phyloP scores from a whole-genome alignment of 2,888 invertebrate genomes.

The Lymantria dispar region DNA sequence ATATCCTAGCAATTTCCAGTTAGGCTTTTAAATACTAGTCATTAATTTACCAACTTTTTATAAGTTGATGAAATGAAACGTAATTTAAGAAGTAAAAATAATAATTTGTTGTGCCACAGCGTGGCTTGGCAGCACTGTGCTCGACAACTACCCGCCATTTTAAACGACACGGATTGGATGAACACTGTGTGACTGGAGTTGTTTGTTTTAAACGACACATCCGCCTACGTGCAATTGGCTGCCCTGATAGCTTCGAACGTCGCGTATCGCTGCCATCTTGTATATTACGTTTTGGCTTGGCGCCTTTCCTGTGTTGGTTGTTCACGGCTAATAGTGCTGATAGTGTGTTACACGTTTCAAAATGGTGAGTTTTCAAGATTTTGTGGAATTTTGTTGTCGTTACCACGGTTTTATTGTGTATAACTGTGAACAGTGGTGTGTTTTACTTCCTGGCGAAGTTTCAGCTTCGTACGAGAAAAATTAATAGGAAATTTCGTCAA shows the following conservation, averaged over 20 bases:
- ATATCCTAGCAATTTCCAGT: too few species aligned
- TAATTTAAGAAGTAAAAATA: conserved; percentile 6
- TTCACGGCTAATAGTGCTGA: conserved; percentile 69
- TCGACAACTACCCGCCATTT: conserved; percentile 54
- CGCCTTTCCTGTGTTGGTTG: conserved; percentile 80
- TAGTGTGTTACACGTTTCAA: conserved; percentile 80
- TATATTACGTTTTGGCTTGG: conserved; percentile 71
- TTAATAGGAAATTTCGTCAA: conserved; percentile 79
- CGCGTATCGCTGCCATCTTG: conserved; percentile 31
- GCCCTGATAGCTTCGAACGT: conserved; percentile 37
- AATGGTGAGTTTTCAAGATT: conserved; percentile 82
- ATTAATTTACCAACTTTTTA: too few species aligned
- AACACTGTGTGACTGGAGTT: conserved; percentile 17
- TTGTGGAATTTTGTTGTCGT: conserved; percentile 55
- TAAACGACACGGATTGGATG: conserved; percentile 48
- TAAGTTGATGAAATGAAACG: conserved; percentile 32
- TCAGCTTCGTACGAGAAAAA: conserved; percentile 78
- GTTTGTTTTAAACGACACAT: conserved; percentile 51
- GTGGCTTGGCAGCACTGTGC: conserved; percentile 68
- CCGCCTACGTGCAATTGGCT: conserved; percentile 57
- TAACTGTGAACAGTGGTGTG: conserved; percentile 58
- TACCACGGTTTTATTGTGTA: conserved; percentile 54
- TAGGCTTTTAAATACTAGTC: too few species aligned
- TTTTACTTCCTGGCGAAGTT: conserved; percentile 81
- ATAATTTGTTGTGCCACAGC: conserved; percentile 21